phyloP scores from a whole-genome alignment of 2,888 invertebrate species.

The Ommatoiulus sabulosus region DNA sequence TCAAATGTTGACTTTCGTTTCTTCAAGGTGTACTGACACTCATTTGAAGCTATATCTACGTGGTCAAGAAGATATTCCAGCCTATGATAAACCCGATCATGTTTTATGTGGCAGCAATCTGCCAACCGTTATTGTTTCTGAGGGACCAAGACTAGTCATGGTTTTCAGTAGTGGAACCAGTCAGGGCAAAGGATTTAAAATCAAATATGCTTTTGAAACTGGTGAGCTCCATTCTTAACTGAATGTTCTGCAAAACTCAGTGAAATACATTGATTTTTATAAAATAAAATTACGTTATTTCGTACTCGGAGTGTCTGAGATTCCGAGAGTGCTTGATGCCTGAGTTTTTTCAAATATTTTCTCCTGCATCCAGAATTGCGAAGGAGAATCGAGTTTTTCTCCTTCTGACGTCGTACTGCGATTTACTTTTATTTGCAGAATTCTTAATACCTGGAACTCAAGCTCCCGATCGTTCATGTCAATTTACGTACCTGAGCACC shows the following conservation, averaged over 20 bases:
- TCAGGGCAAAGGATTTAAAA: conserved; percentile 92
- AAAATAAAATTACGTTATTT: no score
- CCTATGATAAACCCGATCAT: conserved; percentile 86
- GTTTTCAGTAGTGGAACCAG: conserved; percentile 94
- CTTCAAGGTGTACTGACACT: conserved; percentile 83
- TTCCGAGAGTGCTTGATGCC: no score
- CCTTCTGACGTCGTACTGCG: neutral
- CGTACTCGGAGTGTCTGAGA: no score
- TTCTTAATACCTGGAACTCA: conserved; percentile 95
- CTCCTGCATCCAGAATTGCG: no score
- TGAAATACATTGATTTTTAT: no score
- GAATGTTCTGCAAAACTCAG: no score
- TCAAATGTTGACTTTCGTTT: conserved; percentile 60
- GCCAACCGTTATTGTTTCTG: conserved; percentile 84
- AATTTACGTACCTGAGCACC: conserved; percentile 89
- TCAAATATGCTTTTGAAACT: conserved; percentile 85
- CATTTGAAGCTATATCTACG: conserved; percentile 91
- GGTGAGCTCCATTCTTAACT: conserved; percentile 69
- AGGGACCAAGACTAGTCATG: conserved; percentile 93
- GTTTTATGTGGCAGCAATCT: conserved; percentile 88
- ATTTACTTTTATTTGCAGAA: conserved; percentile 73
- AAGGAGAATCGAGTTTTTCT: no score
- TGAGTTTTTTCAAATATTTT: no score
- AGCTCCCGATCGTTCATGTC: conserved; percentile 89
- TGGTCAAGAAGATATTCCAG: conserved; percentile 91